Conservation (phyloP, 2,113 vertebrate genomes). For the Triplophysa rosa region DNA sequence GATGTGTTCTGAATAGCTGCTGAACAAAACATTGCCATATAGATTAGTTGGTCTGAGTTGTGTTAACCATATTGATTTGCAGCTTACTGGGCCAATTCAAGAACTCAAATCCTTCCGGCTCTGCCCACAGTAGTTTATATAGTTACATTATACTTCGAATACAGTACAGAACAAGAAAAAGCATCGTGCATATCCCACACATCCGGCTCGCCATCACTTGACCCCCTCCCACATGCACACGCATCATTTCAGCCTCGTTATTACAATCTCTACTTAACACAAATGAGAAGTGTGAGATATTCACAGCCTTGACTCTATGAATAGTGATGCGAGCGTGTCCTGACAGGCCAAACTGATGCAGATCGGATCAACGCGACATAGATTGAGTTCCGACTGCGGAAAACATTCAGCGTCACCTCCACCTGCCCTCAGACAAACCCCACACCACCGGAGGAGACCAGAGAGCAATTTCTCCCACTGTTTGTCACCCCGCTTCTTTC, state of each 20-base stretch:
- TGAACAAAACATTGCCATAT: too few relatives aligned
- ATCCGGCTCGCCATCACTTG: not conserved
- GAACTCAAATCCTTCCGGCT: too few relatives aligned
- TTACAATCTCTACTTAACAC: conserved; percentile 29
- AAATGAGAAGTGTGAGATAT: not conserved
- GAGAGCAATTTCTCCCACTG: conserved; percentile 56
- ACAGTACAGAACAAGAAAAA: not conserved
- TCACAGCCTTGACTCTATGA: conserved; percentile 9
- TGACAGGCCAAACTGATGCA: conserved; percentile 32
- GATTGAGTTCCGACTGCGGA: conserved; percentile 27
- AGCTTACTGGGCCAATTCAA: too few relatives aligned
- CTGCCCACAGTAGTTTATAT: too few relatives aligned
- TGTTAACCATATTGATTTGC: too few relatives aligned
- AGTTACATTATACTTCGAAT: not conserved
- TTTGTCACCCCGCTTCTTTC: conserved; percentile 15
- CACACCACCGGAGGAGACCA: conserved; percentile 54
- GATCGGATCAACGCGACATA: conserved; percentile 1
- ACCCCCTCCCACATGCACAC: not conserved
- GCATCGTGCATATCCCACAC: not conserved
- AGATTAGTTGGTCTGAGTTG: too few relatives aligned
- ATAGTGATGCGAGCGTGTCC: conserved; percentile 13
- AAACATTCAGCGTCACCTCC: conserved; percentile 45
- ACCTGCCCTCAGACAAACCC: conserved; percentile 43
- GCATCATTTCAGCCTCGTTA: not conserved
- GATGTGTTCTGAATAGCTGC: not conserved